These are phyloP conservation scores for Chrysopa pallens DNA, from an alignment of 1,140 invertebrate species.

Conservation along the genomic window DNA sequence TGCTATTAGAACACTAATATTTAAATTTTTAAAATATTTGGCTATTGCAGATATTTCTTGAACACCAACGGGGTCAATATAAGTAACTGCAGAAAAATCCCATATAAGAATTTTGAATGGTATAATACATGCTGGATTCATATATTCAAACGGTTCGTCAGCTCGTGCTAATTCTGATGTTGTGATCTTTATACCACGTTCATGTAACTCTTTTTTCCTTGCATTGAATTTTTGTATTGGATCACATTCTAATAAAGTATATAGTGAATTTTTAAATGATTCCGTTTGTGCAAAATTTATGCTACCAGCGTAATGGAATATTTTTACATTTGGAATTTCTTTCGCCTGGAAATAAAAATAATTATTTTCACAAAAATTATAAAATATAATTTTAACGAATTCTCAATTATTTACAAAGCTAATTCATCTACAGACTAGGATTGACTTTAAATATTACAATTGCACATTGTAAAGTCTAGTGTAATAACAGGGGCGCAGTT, in stretches of 20 bases:
- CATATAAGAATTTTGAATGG: slow-evolving; percentile 26
- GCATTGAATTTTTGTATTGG: slow-evolving; percentile 8
- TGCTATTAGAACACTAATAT: slow-evolving; percentile 35
- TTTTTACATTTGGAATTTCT: slow-evolving; percentile 49
- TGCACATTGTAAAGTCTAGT: too few relatives aligned
- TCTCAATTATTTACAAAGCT: neutral
- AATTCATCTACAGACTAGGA: too few relatives aligned
- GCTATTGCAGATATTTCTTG: slow-evolving; percentile 32
- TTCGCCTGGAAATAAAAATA: slow-evolving; percentile 31
- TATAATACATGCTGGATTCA: too few relatives aligned
- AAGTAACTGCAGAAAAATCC: slow-evolving; percentile 47
- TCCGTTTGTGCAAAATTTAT: slow-evolving; percentile 57
- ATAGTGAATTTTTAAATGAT: slow-evolving; percentile 38
- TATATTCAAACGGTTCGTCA: too few relatives aligned
- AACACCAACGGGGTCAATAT: slow-evolving; percentile 48
- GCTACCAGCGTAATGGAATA: slow-evolving; percentile 58
- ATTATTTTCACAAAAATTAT: too few relatives aligned
- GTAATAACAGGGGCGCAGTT: too few relatives aligned
- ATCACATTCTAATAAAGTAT: slow-evolving; percentile 30
- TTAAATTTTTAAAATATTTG: slow-evolving; percentile 30
- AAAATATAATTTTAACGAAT: too few relatives aligned
- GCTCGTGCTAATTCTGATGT: too few relatives aligned
- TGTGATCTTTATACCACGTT: too few relatives aligned
- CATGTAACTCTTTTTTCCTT: too few relatives aligned
- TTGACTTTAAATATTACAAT: too few relatives aligned